Evolutionary conservation across 2,113 vertebrate genomes (phyloP), one percentile per base, ranked within the genome.

Genomic region (Cryptoleucopteryx plumbea): DNA sequence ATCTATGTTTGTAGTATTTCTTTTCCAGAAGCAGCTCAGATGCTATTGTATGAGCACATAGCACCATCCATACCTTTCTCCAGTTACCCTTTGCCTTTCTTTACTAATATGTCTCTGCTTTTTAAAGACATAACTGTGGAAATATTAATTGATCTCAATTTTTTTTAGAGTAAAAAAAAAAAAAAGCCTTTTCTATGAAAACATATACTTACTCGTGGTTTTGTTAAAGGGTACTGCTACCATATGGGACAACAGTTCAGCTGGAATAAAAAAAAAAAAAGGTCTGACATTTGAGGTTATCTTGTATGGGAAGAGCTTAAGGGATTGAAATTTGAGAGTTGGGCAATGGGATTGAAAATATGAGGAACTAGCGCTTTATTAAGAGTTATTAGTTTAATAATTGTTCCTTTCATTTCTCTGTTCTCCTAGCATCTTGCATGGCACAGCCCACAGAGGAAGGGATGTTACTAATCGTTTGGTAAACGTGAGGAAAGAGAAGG

Each of bases 321-420:
- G 6, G 29, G 38, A 31, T 40, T 73, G 45, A 77, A 86, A 75
- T 65, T 67, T 47, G n/a, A 72, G 72, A 88, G 14, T 8, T 91
- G 52, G 62, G 38, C 13, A 63, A 0, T 70, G 59, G 17, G 72
- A 38, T 86, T 59, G 61, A 63, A 88, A 91, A 75, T 74, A 47
- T 5, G 40, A 90, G 26, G 17, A 85, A 18, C 9, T 55, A 59
- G 32, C 0, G 0, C n/a, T 93, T 82, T 53, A 34, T 77, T 83
- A 86, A 50, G n/a, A 11, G 48, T 86, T 78, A 32, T 0, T 61
- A 71, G 52, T 48, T 86, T 79, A 94, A 53, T 96, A 75, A 80
- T 67, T 91, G 22, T 86, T 93, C 27, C 40, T 96, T 91, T 89
- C n/a, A 38, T 95, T 96, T 97, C 65, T 95, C 73, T 97, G 32